These are phyloP conservation scores for Enteromius anoplus DNA, from an alignment of 2,797 vertebrate species.

Conservation along the genomic window DNA sequence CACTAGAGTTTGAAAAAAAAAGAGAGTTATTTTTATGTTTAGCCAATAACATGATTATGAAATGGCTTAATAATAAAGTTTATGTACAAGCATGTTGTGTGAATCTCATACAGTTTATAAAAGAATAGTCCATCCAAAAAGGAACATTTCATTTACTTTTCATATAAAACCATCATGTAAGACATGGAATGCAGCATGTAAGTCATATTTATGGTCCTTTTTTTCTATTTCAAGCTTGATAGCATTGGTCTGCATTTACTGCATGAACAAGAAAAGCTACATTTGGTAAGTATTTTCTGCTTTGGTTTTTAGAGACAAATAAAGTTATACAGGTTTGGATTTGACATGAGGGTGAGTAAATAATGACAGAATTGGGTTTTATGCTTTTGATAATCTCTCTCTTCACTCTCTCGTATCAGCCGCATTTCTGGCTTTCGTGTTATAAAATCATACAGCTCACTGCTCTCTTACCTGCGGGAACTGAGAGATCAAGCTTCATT, in stretches of 20 bases:
- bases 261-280: neutral
- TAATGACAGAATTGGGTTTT: neutral
- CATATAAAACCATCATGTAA: neutral
- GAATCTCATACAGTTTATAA: neutral
- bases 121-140: neutral
- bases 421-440: conserved; percentile 6
- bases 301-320: neutral
- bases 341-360: neutral
- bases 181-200: neutral
- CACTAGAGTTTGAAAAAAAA: neutral
- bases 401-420: neutral
- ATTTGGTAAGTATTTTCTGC: neutral
- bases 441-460: conserved; percentile 4
- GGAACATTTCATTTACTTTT: neutral
- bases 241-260: neutral
- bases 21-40: neutral
- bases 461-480: conserved; percentile 30
- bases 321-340: neutral
- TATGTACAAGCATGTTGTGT: neutral
- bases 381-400: conserved; percentile 1
- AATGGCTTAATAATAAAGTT: neutral
- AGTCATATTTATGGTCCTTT: neutral
- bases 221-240: neutral
- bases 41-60: neutral
- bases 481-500: conserved; percentile 11